phyloP scores from a whole-genome alignment of 2,113 vertebrate genomes.

The Cochlearius cochlearius region DNA sequence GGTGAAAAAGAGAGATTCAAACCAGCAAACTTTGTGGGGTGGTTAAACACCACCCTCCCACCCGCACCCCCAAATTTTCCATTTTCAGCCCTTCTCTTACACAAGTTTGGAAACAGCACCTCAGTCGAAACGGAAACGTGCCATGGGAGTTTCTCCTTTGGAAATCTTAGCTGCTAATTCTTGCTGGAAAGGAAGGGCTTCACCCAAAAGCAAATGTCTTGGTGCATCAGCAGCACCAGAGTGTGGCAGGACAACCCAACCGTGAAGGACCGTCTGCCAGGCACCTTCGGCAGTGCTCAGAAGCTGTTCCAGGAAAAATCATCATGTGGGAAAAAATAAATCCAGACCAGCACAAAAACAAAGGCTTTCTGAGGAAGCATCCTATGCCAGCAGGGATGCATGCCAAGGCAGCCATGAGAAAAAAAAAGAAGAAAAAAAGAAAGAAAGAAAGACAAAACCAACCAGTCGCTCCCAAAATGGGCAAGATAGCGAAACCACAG shows the following conservation, averaged over 20 bases:
- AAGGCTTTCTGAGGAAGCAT: neutral
- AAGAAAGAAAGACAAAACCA: neutral
- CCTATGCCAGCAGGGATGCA: neutral
- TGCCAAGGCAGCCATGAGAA: neutral
- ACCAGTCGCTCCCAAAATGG: neutral
- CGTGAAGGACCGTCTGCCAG: neutral
- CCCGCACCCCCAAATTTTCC: neutral
- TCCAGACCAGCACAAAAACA: neutral
- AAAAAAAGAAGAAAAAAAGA: neutral
- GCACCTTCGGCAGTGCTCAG: neutral
- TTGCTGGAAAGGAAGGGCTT: neutral
- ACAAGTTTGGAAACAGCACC: neutral
- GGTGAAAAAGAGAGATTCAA: neutral
- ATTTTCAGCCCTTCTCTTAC: neutral
- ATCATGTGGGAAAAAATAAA: neutral
- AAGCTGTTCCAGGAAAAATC: slow-evolving; percentile 35
- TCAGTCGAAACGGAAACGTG: neutral
- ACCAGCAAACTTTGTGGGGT: neutral
- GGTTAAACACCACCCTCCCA: neutral
- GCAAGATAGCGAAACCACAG: neutral
- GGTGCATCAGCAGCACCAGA: neutral
- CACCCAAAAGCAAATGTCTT: neutral
- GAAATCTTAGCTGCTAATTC: neutral
- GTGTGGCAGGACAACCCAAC: neutral
- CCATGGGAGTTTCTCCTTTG: neutral